Evolutionary conservation across 2,888 invertebrate genomes (phyloP).

Genomic region (Lathronympha strigana): DNA sequence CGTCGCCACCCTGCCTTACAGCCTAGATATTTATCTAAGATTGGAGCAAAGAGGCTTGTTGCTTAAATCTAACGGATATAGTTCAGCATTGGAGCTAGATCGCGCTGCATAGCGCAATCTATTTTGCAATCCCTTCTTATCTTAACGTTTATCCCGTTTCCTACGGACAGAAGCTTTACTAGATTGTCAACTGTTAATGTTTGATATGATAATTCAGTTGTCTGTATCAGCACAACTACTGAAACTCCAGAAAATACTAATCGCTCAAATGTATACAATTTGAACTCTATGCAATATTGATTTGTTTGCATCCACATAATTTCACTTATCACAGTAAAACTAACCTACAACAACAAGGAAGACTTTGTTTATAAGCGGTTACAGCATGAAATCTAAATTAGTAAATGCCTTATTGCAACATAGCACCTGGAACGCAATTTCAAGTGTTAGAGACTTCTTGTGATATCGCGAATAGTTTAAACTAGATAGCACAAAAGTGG

Average conservation of each 20-base stretch:
- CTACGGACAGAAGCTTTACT: no score
- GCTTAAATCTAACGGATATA: background rate
- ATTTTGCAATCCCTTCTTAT: background rate
- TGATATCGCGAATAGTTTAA: background rate
- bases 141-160: background rate
- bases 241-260: slow-evolving; percentile 2
- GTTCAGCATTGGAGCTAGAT: background rate
- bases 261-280: background rate
- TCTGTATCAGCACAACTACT: background rate
- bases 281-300: background rate
- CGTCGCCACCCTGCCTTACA: background rate
- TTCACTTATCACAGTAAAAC: background rate
- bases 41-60: no score
- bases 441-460: background rate
- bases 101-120: background rate
- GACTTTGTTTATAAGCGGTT: background rate
- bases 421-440: background rate
- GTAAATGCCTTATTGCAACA: background rate
- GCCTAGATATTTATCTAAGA: no score
- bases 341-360: background rate
- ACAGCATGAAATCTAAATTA: background rate
- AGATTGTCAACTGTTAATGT: background rate
- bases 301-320: background rate
- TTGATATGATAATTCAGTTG: slow-evolving; percentile 3
- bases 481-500: background rate